phyloP scores from a whole-genome alignment of 2,888 invertebrate species.

The Cabera pusaria region DNA sequence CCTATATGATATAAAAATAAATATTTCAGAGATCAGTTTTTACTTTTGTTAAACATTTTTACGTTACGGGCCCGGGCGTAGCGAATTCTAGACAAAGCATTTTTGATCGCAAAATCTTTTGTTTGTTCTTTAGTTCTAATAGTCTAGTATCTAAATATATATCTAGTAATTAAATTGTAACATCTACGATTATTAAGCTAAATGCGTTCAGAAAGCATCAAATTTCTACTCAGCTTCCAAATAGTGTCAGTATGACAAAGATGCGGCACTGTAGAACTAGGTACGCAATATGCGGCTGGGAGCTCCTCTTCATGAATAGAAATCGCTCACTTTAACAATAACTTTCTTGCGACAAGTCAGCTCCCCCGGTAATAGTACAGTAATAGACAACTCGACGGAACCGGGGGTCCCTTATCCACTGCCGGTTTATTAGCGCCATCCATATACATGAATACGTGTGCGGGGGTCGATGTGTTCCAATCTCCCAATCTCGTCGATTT shows the following conservation, averaged over 20 bases:
- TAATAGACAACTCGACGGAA: conserved; percentile 45
- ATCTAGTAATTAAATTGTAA: too few species aligned
- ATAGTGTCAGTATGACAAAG: neutral
- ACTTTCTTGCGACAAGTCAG: conserved; percentile 48
- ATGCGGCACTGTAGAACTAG: conserved; percentile 9
- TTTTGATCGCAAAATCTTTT: too few species aligned
- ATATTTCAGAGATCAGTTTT: too few species aligned
- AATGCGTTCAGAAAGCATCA: too few species aligned
- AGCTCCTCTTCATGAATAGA: conserved; percentile 69
- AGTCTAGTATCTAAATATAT: too few species aligned
- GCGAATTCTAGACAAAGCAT: too few species aligned
- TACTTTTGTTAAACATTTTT: too few species aligned
- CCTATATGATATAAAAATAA: too few species aligned
- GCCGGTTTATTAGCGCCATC: conserved; percentile 51
- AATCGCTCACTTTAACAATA: conserved; percentile 67
- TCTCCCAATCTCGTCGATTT: conserved; percentile 14
- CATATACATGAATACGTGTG: conserved; percentile 46
- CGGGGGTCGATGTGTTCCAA: conserved; percentile 25
- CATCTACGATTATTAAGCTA: too few species aligned
- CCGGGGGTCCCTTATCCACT: conserved; percentile 44
- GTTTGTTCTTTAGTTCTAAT: too few species aligned
- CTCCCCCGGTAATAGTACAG: conserved; percentile 42
- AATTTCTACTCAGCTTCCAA: neutral
- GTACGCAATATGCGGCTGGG: conserved; percentile 43
- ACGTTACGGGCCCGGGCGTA: too few species aligned